Evolutionary conservation across 1,140 invertebrate genomes (phyloP).

Genomic region (Anagrus nilaparvatae): DNA sequence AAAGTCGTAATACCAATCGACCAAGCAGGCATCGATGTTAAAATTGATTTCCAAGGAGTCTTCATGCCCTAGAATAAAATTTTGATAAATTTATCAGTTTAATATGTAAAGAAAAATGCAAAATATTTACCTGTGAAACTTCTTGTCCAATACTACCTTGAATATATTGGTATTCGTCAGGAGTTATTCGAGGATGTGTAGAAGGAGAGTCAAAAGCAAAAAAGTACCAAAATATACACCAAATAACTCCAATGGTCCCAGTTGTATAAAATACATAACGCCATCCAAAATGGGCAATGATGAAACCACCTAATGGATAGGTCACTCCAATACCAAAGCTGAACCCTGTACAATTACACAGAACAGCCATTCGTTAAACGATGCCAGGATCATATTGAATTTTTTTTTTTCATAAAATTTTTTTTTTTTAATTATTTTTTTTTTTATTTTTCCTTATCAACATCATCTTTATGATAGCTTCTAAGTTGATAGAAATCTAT

Average conservation of each 20-base stretch:
- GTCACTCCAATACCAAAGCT: slow-evolving; percentile 64
- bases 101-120: no score
- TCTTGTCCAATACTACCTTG: slow-evolving; percentile 48
- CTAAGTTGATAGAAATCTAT: no score
- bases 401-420: no score
- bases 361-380: no score
- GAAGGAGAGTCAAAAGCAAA: slow-evolving; percentile 65
- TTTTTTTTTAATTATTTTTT: no score
- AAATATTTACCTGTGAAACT: slow-evolving; percentile 38
- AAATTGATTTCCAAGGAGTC: slow-evolving; percentile 66
- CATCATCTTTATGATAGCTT: no score
- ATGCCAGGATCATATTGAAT: no score
- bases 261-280: slow-evolving; percentile 59
- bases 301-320: slow-evolving; percentile 58
- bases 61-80: slow-evolving; percentile 29
- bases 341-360: slow-evolving; percentile 55
- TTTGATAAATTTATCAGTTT: not conserved
- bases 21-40: slow-evolving; percentile 70
- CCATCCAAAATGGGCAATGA: slow-evolving; percentile 59
- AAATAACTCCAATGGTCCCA: slow-evolving; percentile 53
- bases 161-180: slow-evolving; percentile 60
- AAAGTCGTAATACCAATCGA: slow-evolving; percentile 66
- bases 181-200: slow-evolving; percentile 61
- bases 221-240: slow-evolving; percentile 63
- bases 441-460: no score